phyloP scores from a whole-genome alignment of 2,797 vertebrate genomes.

The Lophius americanus region DNA sequence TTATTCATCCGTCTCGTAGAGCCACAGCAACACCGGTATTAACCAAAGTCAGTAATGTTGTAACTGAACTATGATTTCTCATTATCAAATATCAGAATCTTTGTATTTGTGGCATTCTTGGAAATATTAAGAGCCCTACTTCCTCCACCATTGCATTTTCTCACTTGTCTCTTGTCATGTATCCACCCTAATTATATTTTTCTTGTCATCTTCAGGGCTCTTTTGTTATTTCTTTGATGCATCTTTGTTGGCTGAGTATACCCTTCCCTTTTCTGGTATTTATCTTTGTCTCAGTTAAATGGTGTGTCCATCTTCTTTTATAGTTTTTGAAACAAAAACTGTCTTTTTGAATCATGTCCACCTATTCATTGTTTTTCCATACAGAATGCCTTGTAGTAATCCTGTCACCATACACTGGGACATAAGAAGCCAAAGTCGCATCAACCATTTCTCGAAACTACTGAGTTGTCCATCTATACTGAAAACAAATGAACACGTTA shows the following conservation, averaged over 20 bases:
- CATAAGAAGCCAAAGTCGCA: not conserved
- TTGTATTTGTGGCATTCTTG: not conserved
- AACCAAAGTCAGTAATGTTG: conserved; percentile 1
- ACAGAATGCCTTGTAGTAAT: not conserved
- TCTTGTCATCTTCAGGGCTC: conserved; percentile 28
- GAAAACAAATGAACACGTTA: not conserved
- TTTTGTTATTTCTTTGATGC: conserved; percentile 3
- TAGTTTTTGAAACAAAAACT: not conserved
- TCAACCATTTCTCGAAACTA: not conserved
- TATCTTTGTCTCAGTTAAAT: not conserved
- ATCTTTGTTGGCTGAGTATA: not conserved
- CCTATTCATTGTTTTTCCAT: not conserved
- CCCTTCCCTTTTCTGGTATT: not conserved
- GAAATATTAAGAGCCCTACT: not conserved
- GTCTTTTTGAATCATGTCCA: not conserved
- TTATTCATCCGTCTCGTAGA: not conserved
- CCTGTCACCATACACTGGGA: conserved; percentile 2
- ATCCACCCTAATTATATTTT: conserved; percentile 53
- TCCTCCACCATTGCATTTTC: conserved; percentile 42
- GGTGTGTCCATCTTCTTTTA: not conserved
- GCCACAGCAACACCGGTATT: not conserved
- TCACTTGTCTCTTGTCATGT: conserved; percentile 41
- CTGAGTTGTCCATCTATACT: not conserved
- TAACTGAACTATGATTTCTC: not conserved
- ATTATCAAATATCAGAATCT: not conserved